Base-by-base conservation (phyloP, 23 tunicate genomes). In the Ascidia mentula region DNA sequence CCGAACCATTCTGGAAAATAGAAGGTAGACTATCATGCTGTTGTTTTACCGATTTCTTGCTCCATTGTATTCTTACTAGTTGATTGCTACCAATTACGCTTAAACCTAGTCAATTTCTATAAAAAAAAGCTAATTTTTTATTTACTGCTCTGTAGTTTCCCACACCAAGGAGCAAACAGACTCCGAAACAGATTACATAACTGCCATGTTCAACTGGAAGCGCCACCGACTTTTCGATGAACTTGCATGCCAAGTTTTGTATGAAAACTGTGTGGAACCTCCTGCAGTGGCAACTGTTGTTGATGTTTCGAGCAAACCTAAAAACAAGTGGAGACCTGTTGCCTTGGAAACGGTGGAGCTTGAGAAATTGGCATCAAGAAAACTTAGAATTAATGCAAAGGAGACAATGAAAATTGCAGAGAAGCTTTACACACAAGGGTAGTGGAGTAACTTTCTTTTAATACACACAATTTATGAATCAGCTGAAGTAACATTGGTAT, bases 391-490 rank as follows among this genome's bases (percentile, higher is more conserved):
- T 31, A 89, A 79, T 37, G 98, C 98, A 34, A 95, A 95, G 78
- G 91, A 89, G 45, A 86, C 91, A 6, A 95, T 95, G 98, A 84
- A 88, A 78, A 85, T 95, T 73, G 98, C 98, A 0, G 98, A 95
- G 40, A 89, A 89, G 59, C 88, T 95, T 24, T 95, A 95, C 75
- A 95, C 98, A 31, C 87, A 85, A 72, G 98, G 98, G 93, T 87
- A 32, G 53, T n/a, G n/a, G n/a, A n/a, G n/a, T n/a, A n/a, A n/a
- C n/a, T n/a, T n/a, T n/a, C n/a, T n/a, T n/a, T n/a, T n/a, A n/a
- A n/a, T n/a, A n/a, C n/a, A n/a, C n/a, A n/a, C n/a, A n/a, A n/a
- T n/a, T n/a, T n/a, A n/a, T n/a, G n/a, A n/a, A n/a, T n/a, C n/a
- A n/a, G n/a, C n/a, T n/a, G n/a, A n/a, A n/a, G 18, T 46, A 46